Percentiles rank a stretch among this genome's conserved stretches.
These are phyloP conservation scores for Drosophila sproati DNA, from an alignment of 1,140 invertebrate genomes.

Conservation along the genomic window DNA sequence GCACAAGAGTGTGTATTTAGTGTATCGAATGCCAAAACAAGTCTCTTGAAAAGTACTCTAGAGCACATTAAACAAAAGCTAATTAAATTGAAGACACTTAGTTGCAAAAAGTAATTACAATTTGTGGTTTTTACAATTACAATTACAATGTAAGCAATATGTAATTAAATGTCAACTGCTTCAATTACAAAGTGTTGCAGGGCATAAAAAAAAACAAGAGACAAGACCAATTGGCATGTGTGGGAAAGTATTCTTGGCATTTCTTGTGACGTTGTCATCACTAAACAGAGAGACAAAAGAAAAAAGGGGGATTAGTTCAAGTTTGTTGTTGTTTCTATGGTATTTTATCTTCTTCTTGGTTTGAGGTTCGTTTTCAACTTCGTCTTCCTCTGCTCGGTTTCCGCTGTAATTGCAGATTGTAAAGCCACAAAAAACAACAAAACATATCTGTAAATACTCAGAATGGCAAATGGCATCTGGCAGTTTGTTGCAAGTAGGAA, in stretches of 20 bases:
- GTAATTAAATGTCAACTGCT: constrained; percentile 42
- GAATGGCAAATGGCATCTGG: constrained; percentile 31
- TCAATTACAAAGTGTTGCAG: constrained; percentile 60
- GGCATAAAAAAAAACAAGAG: constrained; percentile 27
- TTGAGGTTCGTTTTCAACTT: constrained; percentile 26
- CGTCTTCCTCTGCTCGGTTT: constrained; percentile 7
- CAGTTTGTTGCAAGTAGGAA: constrained; percentile 43
- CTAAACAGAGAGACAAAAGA: neutral
- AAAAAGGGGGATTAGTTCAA: constrained; percentile 7
- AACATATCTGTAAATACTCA: constrained; percentile 28
- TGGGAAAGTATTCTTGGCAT: constrained; percentile 32
- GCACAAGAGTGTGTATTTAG: too few species aligned
- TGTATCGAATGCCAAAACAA: too few species aligned
- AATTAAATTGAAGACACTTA: too few species aligned
- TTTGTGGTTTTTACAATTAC: too few species aligned
- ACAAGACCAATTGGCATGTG: constrained; percentile 16
- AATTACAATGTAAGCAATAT: too few species aligned
- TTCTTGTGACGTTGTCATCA: neutral
- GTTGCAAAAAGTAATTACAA: too few species aligned
- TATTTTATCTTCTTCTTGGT: constrained; percentile 14
- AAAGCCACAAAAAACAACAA: constrained; percentile 32
- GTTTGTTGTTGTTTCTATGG: constrained; percentile 67
- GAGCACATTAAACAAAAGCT: too few species aligned
- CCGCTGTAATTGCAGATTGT: constrained; percentile 47
- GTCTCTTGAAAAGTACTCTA: too few species aligned